Evolutionary conservation across 2,888 invertebrate genomes (phyloP), one percentile per base, ranked within the genome.

Genomic region (Parnassius apollo): DNA sequence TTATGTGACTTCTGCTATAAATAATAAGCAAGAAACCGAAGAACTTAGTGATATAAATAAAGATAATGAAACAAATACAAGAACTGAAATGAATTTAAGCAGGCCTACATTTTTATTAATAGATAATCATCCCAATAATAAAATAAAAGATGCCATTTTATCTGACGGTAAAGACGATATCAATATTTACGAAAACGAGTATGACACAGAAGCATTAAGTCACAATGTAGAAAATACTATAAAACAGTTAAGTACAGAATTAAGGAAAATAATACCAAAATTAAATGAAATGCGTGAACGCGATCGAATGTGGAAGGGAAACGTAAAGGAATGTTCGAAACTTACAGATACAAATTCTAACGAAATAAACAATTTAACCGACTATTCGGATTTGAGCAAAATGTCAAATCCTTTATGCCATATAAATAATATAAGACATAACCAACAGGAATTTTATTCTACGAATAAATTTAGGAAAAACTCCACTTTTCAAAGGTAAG

Each of bases 81-180:
- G 80, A 73, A 87, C 80, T 65, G 89, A 91, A 83, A 88, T 88
- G 82, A 85, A 80, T 80, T 70, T 86, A 66, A 86, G 80, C 72
- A 87, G 90, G 77, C 91, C 91, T 81, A 88, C 88, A 52, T 91
- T 91, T 84, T 81, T 91, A 72, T 75, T 83, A 61, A 75, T 91
- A 76, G 87, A 88, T 68, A 86, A 81, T 76, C 83, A 81, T 67
- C 73, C 75, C 12, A 86, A 85, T 66, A 78, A 76, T 68, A 93
- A 92, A 76, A 91, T 94, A 75, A 81, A 86, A 42, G 94, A 94
- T 71, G 94, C 94, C 1, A 91, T 93, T 73, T 78, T 94, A 57
- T 94, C 94, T 7, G 93, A 92, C 67, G 93, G 92, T 25, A 93
- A 93, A 71, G 94, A 94, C 68, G 91, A 91, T 77, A 88, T 93